Evolutionary conservation across 2,888 invertebrate genomes (phyloP).

Genomic region (Ametastegia equiseti): DNA sequence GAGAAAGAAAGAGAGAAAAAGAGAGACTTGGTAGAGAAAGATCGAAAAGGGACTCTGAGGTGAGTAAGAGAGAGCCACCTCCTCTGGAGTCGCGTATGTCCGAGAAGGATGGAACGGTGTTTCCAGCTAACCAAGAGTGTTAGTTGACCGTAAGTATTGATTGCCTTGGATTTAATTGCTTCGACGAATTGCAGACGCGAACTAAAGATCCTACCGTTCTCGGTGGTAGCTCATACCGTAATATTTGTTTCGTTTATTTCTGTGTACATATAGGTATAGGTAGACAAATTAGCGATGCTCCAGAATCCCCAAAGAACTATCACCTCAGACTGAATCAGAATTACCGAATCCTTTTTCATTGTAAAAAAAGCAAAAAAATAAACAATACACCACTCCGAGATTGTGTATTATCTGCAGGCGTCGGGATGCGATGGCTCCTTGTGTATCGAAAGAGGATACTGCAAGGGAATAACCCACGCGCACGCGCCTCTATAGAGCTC

Average conservation of each 20-base stretch:
- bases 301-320: background rate
- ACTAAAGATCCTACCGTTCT: conserved; percentile 6
- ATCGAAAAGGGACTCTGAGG: conserved; percentile 1
- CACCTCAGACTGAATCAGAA: background rate
- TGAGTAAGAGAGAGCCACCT: conserved; percentile 42
- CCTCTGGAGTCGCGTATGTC: conserved; percentile 52
- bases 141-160: conserved; percentile 48
- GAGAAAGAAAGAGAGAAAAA: conserved; percentile 38
- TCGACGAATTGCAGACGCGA: conserved; percentile 38
- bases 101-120: conserved; percentile 43
- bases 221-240: background rate
- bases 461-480: conserved; percentile 63
- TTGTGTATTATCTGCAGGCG: no score
- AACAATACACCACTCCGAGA: no score
- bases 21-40: background rate
- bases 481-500: conserved; percentile 55
- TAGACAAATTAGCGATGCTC: background rate
- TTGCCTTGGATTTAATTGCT: conserved; percentile 44
- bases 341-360: background rate
- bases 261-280: no score
- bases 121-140: conserved; percentile 45
- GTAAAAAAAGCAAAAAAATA: no score
- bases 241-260: conserved; percentile 1
- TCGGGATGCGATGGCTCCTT: no score
- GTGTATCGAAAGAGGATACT: conserved; percentile 40